phyloP scores from a whole-genome alignment of 2,113 vertebrate genomes.

The Heteronetta atricapilla region DNA sequence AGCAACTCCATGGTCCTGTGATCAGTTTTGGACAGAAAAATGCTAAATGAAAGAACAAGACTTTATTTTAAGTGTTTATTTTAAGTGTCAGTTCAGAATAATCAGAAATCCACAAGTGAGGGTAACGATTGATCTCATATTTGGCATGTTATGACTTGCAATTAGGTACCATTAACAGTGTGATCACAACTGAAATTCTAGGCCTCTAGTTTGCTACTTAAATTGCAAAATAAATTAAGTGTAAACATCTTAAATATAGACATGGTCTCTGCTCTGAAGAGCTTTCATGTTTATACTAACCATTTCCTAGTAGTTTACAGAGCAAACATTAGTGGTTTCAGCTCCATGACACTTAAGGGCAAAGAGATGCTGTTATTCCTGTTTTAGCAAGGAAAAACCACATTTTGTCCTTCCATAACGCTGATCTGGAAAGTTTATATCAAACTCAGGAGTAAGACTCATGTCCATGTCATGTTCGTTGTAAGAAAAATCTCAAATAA shows the following conservation, averaged over 20 bases:
- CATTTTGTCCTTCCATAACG: not conserved
- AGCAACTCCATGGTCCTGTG: not conserved
- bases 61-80: not conserved
- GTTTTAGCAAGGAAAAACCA: not conserved
- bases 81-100: not conserved
- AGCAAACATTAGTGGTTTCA: not conserved
- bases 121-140: not conserved
- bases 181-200: not conserved
- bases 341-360: not conserved
- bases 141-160: not conserved
- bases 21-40: not conserved
- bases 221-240: not conserved
- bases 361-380: not conserved
- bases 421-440: not conserved
- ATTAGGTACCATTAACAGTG: not conserved
- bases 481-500: no score
- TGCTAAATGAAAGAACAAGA: not conserved
- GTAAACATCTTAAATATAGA: not conserved
- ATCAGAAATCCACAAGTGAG: not conserved
- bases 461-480: not conserved
- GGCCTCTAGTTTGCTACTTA: not conserved
- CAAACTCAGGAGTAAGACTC: not conserved
- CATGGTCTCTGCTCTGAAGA: not conserved
- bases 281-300: not conserved
- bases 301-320: not conserved